Evolutionary conservation across 2,797 vertebrate genomes (phyloP).

Genomic region (Phrynocephalus guinanensis): DNA sequence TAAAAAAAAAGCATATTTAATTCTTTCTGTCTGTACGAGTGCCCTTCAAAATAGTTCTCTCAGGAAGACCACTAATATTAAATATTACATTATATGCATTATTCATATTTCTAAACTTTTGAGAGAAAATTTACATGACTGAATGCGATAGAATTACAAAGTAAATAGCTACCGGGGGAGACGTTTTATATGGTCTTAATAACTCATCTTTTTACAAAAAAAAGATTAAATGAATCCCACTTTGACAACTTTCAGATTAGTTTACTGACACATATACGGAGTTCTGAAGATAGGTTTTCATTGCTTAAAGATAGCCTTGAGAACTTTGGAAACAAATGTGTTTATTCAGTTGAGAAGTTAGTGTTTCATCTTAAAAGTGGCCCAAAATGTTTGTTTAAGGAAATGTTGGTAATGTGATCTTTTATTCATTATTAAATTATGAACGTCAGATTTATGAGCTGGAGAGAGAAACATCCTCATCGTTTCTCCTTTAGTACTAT

Average conservation of each 20-base stretch:
- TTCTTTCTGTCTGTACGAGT: neutral
- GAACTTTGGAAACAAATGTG: too few species aligned
- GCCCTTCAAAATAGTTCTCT: neutral
- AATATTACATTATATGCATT: neutral
- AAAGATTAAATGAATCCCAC: neutral
- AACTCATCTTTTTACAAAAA: neutral
- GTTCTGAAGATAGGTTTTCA: neutral
- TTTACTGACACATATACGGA: neutral
- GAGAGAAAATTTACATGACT: rapidly evolving
- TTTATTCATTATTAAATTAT: constrained; percentile 39
- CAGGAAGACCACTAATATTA: neutral
- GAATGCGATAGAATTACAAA: neutral
- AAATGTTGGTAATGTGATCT: constrained; percentile 26
- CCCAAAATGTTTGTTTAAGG: constrained; percentile 17
- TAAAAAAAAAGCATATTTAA: neutral
- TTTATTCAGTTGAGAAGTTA: neutral
- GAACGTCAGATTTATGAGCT: neutral
- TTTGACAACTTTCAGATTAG: neutral
- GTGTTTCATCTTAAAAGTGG: neutral
- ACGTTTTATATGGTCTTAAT: neutral
- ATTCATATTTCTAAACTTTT: neutral
- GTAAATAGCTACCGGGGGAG: neutral
- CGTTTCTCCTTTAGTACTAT: constrained; percentile 45
- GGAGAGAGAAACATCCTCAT: neutral
- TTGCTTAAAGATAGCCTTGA: neutral